Base-by-base conservation (phyloP, 2,113 vertebrate species). In the Heterotilapia buettikoferi region DNA sequence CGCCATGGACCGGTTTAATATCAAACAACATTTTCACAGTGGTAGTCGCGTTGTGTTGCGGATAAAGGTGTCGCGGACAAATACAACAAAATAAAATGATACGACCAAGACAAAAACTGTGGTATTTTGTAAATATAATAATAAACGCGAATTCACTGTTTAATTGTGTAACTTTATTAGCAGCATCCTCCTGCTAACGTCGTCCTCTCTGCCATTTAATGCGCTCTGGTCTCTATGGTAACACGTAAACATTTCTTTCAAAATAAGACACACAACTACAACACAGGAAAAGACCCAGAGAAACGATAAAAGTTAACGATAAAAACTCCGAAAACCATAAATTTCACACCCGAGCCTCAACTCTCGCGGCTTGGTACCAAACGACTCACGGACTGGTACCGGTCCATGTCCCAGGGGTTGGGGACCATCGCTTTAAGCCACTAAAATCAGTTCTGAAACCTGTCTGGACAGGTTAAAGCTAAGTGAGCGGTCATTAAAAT, bases 71-170 rank as follows among this genome's bases (percentile, higher is more conserved):
- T 61, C 9, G 1, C 0, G 6, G 9, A 63, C 16, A 33, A 33
- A 63, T 63, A 33, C 59, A 33, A 63, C 9, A 63, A 63, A 63
- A 63, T 33, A 63, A 33, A 63, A 33, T 33, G 29, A 63, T 63
- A 63, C 1, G 1, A 63, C 59, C 59, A 63, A 63, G 9, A 1
- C 59, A 63, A 63, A 63, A 33, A 63, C 59, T 63, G 29, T 63
- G 3, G 5, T 1, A 63, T 0, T 63, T 63, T 63, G 59, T 63
- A 63, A 63, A 63, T 19, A 36, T 63, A 36, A 33, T 33, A 63
- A 63, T 36, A 63, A 36, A 63, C 0, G 2, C 0, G 0, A 63
- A 63, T 63, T 63, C 59, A 63, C 29, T 33, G 29, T 33, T 11
- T 63, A 63, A 63, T 63, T 63, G 29, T 63, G 29, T 63, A 33